Conservation (phyloP, 2,888 invertebrate species). For the Drosophila emarginata region DNA sequence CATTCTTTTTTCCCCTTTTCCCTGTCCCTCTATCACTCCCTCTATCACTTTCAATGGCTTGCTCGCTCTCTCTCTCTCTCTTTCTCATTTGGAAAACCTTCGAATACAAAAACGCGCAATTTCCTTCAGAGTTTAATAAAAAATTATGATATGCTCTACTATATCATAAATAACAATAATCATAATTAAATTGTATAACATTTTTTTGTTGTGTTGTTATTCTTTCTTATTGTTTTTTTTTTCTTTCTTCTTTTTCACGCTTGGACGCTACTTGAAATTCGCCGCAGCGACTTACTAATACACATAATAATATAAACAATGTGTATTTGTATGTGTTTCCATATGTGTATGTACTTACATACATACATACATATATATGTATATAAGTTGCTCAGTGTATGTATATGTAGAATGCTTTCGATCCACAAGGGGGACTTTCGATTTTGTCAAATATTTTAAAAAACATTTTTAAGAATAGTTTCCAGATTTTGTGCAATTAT, state of each 20-base stretch:
- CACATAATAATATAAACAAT: constrained; percentile 6
- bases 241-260: constrained; percentile 36
- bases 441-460: too few species aligned
- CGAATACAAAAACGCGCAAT: constrained; percentile 37
- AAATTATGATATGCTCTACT: constrained; percentile 14
- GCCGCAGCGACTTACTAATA: constrained; percentile 31
- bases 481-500: too few species aligned
- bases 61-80: constrained; percentile 1
- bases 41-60: neutral
- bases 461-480: too few species aligned
- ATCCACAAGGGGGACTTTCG: neutral
- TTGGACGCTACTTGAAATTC: constrained; percentile 42
- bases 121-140: constrained; percentile 26
- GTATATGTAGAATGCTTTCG: neutral
- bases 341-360: neutral
- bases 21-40: neutral
- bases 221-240: constrained; percentile 7
- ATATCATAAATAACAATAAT: constrained; percentile 11
- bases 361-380: too few species aligned
- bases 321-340: neutral
- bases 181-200: constrained; percentile 9
- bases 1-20: constrained; percentile 19
- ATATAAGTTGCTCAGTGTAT: too few species aligned
- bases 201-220: neutral
- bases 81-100: constrained; percentile 18